Evolutionary conservation across 1,140 invertebrate genomes (phyloP), one percentile per base, ranked within the genome.

Genomic region (Lordiphosa stackelbergi): DNA sequence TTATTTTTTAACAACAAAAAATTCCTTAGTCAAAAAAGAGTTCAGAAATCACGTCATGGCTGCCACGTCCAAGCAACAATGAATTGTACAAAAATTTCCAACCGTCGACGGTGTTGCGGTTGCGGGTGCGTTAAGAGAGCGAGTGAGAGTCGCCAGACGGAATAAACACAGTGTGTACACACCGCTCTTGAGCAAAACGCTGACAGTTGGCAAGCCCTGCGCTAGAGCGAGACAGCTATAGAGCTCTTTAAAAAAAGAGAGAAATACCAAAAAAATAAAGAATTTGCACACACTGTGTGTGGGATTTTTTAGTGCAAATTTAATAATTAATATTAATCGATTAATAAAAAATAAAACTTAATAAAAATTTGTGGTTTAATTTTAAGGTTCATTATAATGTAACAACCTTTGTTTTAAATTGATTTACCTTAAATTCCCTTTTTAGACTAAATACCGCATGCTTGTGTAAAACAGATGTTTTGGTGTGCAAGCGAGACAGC

Each of bases 61-160:
- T 87, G 85, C 85, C 85, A 87, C 85, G 85, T 87, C 81, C 85
- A 87, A 87, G 81, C 85, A 87, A 87, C 85, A 87, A 86, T 86
- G 78, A 84, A 79, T 79, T 69, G 75, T 68, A 79, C 59, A 74
- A 65, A 65, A 65, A 65, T 53, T 46, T 46, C 43, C 43, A 46
- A 46, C 43, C 43, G 43, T 46, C 43, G 24, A 31, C 43, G 43
- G 24, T 46, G 58, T 68, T 68, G 68, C 68, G 63, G 53, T 66
- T 70, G 64, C 68, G 68, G 66, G 64, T 71, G 59, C 66, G 62
- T 66, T 69, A 69, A 62, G 37, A 46, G 46, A 47, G 61, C 63
- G 47, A 35, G 65, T 59, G 62, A 40, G 43, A 71, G 38, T 46
- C 45, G 45, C 45, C 41, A 51, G 43, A 13, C 46, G 24, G 28